A percentile compares a stretch with the other conserved stretches of the same genome.
Evolutionary conservation across 2,797 vertebrate genomes (phyloP).

Genomic region (Arctocebus calabarensis): DNA sequence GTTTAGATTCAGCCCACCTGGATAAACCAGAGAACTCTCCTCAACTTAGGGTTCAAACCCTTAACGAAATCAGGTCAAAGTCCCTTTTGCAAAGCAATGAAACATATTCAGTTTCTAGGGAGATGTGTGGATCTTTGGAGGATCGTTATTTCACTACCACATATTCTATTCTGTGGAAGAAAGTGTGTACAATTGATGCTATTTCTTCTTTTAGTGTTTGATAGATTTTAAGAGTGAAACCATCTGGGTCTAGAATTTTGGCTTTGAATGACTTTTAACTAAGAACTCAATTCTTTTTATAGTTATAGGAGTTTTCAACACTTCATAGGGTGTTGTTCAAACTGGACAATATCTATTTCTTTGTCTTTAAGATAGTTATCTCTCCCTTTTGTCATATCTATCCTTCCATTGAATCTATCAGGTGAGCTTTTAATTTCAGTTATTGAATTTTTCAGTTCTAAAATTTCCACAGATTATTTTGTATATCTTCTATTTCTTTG

Average conservation of each 20-base stretch:
- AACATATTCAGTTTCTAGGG: not conserved
- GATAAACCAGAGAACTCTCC: not conserved
- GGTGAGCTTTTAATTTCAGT: not conserved
- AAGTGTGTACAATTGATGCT: not conserved
- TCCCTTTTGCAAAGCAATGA: not conserved
- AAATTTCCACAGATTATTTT: not conserved
- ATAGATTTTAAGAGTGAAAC: not conserved
- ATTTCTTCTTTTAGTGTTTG: not conserved
- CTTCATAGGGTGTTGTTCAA: not conserved
- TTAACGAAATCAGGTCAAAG: not conserved
- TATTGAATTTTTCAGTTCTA: not conserved
- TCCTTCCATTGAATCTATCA: not conserved
- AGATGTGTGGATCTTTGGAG: not conserved
- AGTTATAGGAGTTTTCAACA: not conserved
- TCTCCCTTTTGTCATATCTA: not conserved
- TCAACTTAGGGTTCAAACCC: not conserved
- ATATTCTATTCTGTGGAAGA: not conserved
- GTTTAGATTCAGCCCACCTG: not conserved
- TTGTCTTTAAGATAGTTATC: not conserved
- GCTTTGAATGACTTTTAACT: not conserved
- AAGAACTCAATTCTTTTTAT: not conserved
- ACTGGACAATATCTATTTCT: not conserved
- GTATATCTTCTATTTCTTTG: not conserved
- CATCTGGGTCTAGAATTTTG: not conserved
- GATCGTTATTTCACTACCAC: not conserved